These are phyloP conservation scores for Rissa tridactyla DNA, from an alignment of 2,113 vertebrate species.

Conservation along the genomic window DNA sequence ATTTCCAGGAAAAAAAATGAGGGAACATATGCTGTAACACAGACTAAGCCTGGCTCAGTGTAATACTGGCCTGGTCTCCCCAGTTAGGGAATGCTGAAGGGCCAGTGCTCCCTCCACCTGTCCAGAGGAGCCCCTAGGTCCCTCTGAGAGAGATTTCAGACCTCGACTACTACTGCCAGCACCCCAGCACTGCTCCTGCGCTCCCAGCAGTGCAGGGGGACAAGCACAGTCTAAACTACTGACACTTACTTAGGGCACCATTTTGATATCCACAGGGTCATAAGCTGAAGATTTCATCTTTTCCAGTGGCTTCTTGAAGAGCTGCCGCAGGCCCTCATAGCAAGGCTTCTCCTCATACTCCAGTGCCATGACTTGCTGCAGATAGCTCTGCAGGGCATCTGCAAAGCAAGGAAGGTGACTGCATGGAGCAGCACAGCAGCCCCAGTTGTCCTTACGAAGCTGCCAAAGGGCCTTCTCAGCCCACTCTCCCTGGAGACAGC, in stretches of 20 bases:
- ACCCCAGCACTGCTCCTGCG: not conserved
- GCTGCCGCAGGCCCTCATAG: constrained; percentile 73
- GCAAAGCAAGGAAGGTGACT: not conserved
- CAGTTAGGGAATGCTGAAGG: rapidly evolving
- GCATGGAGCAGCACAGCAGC: not conserved
- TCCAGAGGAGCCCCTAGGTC: not conserved
- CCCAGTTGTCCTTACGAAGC: not conserved
- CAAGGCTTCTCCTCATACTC: constrained; percentile 82
- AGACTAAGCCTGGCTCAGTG: not conserved
- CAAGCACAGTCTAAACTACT: not conserved
- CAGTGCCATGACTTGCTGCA: constrained; percentile 79
- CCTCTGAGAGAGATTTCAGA: not conserved
- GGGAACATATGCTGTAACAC: not conserved
- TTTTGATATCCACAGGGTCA: constrained; percentile 44
- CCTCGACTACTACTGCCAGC: not conserved
- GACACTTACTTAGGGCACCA: constrained; percentile 51
- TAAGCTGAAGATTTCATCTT: constrained; percentile 69
- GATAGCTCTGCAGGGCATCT: constrained; percentile 79
- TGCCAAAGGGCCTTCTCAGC: rapidly evolving
- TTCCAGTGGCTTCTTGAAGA: constrained; percentile 68
- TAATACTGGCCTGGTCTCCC: not conserved
- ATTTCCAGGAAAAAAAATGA: not conserved
- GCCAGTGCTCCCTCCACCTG: rapidly evolving
- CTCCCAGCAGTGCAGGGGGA: too few species aligned
- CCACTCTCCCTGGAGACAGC: not conserved